Percentiles rank a stretch among this genome's conserved stretches.
Evolutionary conservation across 1,140 invertebrate genomes (phyloP).

Genomic region (Heliothis subflexa): DNA sequence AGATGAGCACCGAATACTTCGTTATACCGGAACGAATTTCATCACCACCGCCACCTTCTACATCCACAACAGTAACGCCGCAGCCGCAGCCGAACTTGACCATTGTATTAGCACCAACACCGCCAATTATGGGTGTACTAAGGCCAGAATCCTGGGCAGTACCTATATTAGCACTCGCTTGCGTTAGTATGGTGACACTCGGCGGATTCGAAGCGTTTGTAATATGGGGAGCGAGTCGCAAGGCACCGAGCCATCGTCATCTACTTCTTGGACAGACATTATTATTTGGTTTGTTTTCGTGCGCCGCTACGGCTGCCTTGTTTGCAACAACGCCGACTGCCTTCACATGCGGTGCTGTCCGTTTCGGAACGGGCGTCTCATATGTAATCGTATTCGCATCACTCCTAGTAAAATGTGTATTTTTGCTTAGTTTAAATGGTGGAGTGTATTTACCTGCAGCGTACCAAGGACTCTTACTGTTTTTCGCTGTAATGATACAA

Average conservation of each 20-base stretch:
- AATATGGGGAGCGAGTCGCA: conserved; percentile 94
- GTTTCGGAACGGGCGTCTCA: conserved; percentile 94
- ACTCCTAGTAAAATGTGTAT: conserved; percentile 97
- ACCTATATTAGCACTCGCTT: conserved; percentile 92
- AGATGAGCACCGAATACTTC: conserved; percentile 93
- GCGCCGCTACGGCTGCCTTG: conserved; percentile 92
- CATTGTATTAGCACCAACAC: conserved; percentile 56
- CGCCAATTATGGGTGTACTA: conserved; percentile 81
- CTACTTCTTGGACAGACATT: conserved; percentile 97
- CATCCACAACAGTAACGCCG: conserved; percentile 55
- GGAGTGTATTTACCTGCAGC: conserved; percentile 97
- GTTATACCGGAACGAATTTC: conserved; percentile 87
- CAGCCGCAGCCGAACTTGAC: conserved; percentile 68
- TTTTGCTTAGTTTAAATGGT: conserved; percentile 95
- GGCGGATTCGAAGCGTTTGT: conserved; percentile 95
- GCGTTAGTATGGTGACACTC: conserved; percentile 93
- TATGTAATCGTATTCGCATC: conserved; percentile 96
- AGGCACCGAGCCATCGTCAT: conserved; percentile 94
- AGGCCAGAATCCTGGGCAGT: conserved; percentile 94
- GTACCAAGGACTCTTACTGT: conserved; percentile 95
- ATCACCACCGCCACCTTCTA: conserved; percentile 66
- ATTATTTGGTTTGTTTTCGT: conserved; percentile 94
- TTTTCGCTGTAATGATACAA: conserved; percentile 96
- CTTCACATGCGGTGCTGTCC: conserved; percentile 93
- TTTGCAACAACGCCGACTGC: conserved; percentile 93